phyloP scores from a whole-genome alignment of 2,113 vertebrate genomes.

The Picathartes gymnocephalus region DNA sequence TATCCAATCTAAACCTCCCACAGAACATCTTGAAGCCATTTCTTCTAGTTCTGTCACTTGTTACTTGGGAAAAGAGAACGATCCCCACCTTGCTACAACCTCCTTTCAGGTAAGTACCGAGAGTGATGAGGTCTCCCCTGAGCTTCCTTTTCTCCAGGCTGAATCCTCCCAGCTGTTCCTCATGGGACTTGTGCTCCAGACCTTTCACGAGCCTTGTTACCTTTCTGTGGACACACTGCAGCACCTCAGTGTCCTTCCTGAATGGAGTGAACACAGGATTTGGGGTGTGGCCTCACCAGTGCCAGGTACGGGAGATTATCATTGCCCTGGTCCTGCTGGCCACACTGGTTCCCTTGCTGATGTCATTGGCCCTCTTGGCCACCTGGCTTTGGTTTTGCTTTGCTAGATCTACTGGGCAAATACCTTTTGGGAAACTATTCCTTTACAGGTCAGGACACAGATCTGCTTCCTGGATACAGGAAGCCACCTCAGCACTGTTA shows the following conservation, averaged over 20 bases:
- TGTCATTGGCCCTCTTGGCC: neutral
- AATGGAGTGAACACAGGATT: neutral
- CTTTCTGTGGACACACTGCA: neutral
- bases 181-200: neutral
- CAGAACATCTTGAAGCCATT: neutral
- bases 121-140: neutral
- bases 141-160: neutral
- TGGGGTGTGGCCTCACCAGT: neutral
- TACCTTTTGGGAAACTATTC: neutral
- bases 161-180: neutral
- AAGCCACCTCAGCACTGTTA: neutral
- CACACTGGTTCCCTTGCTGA: neutral
- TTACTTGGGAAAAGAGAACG: neutral
- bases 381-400: neutral
- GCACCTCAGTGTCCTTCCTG: neutral
- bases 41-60: neutral
- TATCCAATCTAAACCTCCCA: neutral
- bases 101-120: neutral
- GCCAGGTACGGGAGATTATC: neutral
- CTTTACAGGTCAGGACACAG: neutral
- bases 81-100: neutral
- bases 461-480: neutral
- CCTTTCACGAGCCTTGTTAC: neutral
- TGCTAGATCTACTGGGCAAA: neutral
- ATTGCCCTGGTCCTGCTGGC: neutral